Evolutionary conservation across 2,113 vertebrate species (phyloP).

Genomic region (Ibidorhyncha struthersii): DNA sequence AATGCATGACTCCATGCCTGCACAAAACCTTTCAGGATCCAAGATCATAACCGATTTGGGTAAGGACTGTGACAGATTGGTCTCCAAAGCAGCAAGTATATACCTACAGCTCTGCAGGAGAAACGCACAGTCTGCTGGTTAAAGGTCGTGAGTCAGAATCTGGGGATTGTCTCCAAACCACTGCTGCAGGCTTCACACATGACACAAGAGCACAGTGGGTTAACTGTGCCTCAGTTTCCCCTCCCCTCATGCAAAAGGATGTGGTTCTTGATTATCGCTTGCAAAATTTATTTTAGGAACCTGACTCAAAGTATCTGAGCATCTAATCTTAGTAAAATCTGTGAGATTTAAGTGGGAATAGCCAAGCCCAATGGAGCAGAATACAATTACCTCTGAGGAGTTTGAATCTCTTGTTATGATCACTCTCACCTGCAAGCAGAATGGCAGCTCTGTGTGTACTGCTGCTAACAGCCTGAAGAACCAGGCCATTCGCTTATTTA

Average conservation of each 20-base stretch:
- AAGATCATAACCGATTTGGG: not conserved
- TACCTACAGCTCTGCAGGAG: not conserved
- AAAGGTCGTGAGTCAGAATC: not conserved
- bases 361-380: not conserved
- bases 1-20: fast-evolving
- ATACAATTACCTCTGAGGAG: not conserved
- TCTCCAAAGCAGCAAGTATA: not conserved
- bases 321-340: not conserved
- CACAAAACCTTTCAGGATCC: not conserved
- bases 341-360: not conserved
- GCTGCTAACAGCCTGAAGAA: not conserved
- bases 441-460: not conserved
- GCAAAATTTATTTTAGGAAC: not conserved
- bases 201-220: not conserved
- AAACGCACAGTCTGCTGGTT: not conserved
- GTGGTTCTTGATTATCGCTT: not conserved
- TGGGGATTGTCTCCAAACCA: not conserved
- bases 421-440: not conserved
- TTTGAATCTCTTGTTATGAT: fast-evolving
- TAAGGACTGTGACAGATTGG: not conserved
- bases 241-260: not conserved
- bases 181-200: not conserved
- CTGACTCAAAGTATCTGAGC: not conserved
- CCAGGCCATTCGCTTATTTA: not conserved
- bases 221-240: not conserved